These are phyloP conservation scores for Laterallus jamaicensis DNA, from an alignment of 2,113 vertebrate species.

Conservation along the genomic window DNA sequence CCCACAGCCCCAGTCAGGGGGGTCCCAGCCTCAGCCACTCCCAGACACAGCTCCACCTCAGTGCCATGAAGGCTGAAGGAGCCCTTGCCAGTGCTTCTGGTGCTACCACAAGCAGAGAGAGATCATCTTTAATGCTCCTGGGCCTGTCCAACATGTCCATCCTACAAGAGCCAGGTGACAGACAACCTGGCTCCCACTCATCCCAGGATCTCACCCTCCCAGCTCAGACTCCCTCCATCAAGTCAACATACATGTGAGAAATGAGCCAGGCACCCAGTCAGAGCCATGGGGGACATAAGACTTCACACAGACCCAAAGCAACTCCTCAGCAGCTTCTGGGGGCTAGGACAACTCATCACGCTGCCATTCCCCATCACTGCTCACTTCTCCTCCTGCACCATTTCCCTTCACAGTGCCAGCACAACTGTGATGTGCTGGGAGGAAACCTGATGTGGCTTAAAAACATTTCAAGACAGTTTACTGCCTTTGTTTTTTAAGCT, in stretches of 20 bases:
- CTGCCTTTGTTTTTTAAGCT: neutral
- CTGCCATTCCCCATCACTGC: rapidly evolving
- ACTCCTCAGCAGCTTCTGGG: neutral
- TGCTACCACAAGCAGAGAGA: neutral
- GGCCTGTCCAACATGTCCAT: neutral
- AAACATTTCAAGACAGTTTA: neutral
- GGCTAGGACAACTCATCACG: rapidly evolving
- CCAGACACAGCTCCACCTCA: neutral
- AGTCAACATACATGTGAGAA: neutral
- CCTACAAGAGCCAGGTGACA: neutral
- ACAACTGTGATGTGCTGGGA: neutral
- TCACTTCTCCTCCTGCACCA: neutral
- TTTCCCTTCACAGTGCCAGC: neutral
- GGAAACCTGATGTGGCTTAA: rapidly evolving
- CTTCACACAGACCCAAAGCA: neutral
- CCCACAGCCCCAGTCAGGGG: neutral
- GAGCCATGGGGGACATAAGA: neutral
- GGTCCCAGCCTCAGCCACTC: neutral
- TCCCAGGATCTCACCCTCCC: neutral
- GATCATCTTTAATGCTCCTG: neutral
- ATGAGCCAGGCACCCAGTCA: neutral
- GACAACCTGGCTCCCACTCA: neutral
- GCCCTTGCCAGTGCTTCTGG: neutral
- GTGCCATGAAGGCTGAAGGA: neutral
- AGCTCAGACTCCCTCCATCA: neutral